Base-by-base conservation (phyloP, 1,140 invertebrate species). In the Ceratina japonica region DNA sequence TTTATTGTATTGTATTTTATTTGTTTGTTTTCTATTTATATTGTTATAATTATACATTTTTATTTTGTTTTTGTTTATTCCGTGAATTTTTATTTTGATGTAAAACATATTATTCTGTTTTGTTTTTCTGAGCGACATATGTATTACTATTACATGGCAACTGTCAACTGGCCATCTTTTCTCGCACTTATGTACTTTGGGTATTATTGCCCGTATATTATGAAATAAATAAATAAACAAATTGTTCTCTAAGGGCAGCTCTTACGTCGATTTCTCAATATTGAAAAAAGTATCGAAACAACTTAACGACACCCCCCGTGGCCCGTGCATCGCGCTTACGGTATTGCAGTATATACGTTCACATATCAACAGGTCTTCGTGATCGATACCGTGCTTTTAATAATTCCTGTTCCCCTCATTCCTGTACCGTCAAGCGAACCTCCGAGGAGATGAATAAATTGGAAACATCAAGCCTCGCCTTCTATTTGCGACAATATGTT, bases 351-450 rank as follows among this genome's bases (percentile, higher is more conserved):
- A 52, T 61, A 70, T 24, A 54, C 2, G 44, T 37, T 10, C 22
- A 37, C 18, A 51, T 80, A 85, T 81, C 82, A 85, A 81, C 79
- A 85, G 82, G 82, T 84, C 51, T 64, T 78, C 59, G 52, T 72
- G 78, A 85, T 85, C 82, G 79, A 85, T 84, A 59, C 22, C 4
- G n/a, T n/a, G 64, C 44, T 84, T 81, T 84, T 85, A 85, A 81
- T 85, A 85, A 84, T 81, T 70, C 82, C 54, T n/a, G 20, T 65
- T 68, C 68, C 51, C 73, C 69, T 63, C 37, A 3, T 62, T 20
- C 44, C 5, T 44, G 18, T 56, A 61, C 20, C n/a, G 20, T 12
- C 54, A 54, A 52, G 22, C 52, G 31, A 75, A 59, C 73, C 51
- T 44, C 13, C 24, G 59, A 63, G 69, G 12, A 22, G 37, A 59